These are phyloP conservation scores for Ophioderma brevispina DNA, from an alignment of 35 echinoderm and acorn worm species.

Conservation along the genomic window DNA sequence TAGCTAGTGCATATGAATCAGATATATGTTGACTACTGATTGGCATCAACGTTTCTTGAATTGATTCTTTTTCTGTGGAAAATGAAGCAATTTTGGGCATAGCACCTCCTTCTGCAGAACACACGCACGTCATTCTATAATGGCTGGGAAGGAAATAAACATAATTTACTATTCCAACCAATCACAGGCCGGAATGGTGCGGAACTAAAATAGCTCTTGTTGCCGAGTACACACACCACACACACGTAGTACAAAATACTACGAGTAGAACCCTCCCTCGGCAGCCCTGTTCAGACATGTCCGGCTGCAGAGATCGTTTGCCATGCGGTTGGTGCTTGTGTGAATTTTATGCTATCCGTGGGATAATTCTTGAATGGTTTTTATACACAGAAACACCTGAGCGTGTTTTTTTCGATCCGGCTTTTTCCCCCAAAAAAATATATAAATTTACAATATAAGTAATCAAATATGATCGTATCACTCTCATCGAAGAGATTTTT, in stretches of 20 bases:
- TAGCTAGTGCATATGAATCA: slow-evolving; percentile 15
- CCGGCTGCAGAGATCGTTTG: no score
- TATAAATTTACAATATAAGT: no score
- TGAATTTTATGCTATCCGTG: no score
- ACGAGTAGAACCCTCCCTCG: no score
- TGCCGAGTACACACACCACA: slow-evolving; percentile 19
- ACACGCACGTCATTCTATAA: slow-evolving; percentile 12
- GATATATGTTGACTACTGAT: not conserved
- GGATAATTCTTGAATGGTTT: no score
- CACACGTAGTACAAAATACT: slow-evolving; percentile 1
- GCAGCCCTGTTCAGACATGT: no score
- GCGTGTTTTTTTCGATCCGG: no score
- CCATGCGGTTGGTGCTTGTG: no score
- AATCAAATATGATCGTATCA: no score
- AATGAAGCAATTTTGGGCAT: not conserved
- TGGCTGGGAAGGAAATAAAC: slow-evolving; percentile 23
- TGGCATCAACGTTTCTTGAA: not conserved
- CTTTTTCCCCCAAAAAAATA: no score
- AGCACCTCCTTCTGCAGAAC: not conserved
- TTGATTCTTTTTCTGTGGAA: not conserved
- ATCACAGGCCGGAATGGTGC: not conserved
- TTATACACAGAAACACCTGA: not conserved
- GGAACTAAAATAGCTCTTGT: slow-evolving; percentile 53
- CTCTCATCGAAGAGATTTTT: no score
- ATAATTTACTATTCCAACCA: slow-evolving; percentile 7